Evolutionary conservation across 2,888 invertebrate genomes (phyloP).

Genomic region (Vesta saturnalis): DNA sequence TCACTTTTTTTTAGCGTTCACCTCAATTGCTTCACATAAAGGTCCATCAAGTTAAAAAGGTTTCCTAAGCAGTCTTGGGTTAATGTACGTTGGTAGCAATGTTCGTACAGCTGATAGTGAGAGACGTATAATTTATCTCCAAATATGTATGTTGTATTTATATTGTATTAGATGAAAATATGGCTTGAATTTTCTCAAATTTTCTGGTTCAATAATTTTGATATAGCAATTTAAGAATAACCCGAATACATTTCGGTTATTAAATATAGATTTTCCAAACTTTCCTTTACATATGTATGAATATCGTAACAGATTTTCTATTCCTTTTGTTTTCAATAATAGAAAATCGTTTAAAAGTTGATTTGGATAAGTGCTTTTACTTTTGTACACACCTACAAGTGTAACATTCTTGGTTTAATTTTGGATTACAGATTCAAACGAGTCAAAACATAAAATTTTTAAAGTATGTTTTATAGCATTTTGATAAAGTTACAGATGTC

Average conservation of each 20-base stretch:
- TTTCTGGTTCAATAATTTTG: not conserved
- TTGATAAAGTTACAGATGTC: no score
- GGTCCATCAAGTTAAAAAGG: not conserved
- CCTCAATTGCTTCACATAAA: conserved; percentile 2
- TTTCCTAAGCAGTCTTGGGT: not conserved
- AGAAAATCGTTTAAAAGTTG: not conserved
- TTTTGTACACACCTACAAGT: no score
- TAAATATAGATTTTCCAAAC: not conserved
- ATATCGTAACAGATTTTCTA: not conserved
- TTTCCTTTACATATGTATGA: not conserved
- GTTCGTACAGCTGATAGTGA: not conserved
- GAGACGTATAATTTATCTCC: conserved; percentile 2
- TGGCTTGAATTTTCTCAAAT: not conserved
- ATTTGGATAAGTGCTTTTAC: not conserved
- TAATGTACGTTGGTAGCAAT: not conserved
- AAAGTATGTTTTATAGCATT: no score
- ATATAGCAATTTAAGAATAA: not conserved
- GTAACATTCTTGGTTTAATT: no score
- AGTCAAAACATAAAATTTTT: no score
- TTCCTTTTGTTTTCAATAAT: not conserved
- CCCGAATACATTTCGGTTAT: not conserved
- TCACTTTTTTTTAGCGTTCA: not conserved
- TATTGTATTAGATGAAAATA: not conserved
- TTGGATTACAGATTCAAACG: no score
- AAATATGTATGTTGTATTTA: no score